Base-by-base conservation (phyloP, 2,113 vertebrate genomes). In the Periophthalmus modestus region DNA sequence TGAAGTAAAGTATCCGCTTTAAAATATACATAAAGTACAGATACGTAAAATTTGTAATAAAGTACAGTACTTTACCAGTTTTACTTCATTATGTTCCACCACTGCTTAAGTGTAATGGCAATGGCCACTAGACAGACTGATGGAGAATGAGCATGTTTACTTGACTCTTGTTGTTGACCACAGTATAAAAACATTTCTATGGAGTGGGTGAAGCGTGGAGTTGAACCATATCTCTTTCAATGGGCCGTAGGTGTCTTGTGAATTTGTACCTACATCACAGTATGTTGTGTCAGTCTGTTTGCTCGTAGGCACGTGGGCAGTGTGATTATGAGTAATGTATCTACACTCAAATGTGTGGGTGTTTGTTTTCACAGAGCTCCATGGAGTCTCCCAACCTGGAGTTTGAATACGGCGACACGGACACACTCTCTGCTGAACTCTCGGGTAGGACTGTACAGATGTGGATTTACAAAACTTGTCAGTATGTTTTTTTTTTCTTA, bases 361-460 rank as follows among this genome's bases (percentile, higher is more conserved):
- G 77, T 72, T 50, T 23, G 87, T 79, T 71, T 24, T 89, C 75
- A 0, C 91, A 99, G 97, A 95, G 95, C 82, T 97, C 96, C 3
- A 92, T 96, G 94, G 97, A 99, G 87, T 96, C 94, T 57, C 96
- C 96, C 55, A 96, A 93, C 88, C 92, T 98, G 92, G 97, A 99
- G 86, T 99, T 99, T 34, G 95, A 96, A 39, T 99, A 99, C 12
- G 94, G 96, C 23, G 97, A 98, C 57, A 84, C 96, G 0, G 96
- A 99, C 71, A 76, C 90, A 1, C 91, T 95, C 3, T 89, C 92
- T 0, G 87, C 94, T 0, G 97, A 99, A 84, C 79, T 98, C 15
- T 95, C 97, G 93, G 97, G 97, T 99, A 90, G 85, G 85, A 84
- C 69, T 89, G 72, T 39, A 73, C 4, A 68, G n/a, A 54, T 4